Evolutionary conservation across 2,888 invertebrate genomes (phyloP).

Genomic region (Caenorhabditis sp.): DNA sequence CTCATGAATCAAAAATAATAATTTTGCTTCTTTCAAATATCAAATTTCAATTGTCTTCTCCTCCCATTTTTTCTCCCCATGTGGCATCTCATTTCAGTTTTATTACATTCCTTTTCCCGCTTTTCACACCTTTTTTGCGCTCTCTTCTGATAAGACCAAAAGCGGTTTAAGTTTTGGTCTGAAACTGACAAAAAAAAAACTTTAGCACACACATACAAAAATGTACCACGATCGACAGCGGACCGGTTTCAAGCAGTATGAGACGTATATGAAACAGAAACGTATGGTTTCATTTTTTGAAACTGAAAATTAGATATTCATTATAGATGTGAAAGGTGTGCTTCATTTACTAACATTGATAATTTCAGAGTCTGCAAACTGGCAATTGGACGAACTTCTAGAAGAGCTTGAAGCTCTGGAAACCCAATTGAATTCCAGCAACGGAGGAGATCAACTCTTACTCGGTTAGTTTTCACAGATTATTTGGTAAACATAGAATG

Average conservation of each 20-base stretch:
- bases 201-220: constrained; percentile 34
- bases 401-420: constrained; percentile 96
- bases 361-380: constrained; percentile 91
- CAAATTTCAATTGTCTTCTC: constrained; percentile 28
- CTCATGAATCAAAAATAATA: constrained; percentile 18
- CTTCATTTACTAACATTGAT: neutral
- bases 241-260: constrained; percentile 60
- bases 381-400: constrained; percentile 96
- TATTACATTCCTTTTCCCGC: constrained; percentile 28
- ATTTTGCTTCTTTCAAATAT: constrained; percentile 9
- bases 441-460: constrained; percentile 86
- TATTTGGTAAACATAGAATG: too few species aligned
- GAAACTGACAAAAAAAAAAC: constrained; percentile 5
- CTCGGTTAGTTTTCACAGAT: constrained; percentile 88
- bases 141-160: constrained; percentile 8
- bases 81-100: constrained; percentile 23
- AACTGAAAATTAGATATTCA: too few species aligned
- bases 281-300: constrained; percentile 37
- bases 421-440: constrained; percentile 84
- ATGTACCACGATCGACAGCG: constrained; percentile 47
- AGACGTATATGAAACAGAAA: constrained; percentile 61
- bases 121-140: constrained; percentile 27
- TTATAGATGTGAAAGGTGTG: too few species aligned
- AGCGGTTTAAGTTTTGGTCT: neutral
- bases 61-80: constrained; percentile 24